Base-by-base conservation (phyloP, 1,140 invertebrate genomes). In the Lutraria rhynchaena region DNA sequence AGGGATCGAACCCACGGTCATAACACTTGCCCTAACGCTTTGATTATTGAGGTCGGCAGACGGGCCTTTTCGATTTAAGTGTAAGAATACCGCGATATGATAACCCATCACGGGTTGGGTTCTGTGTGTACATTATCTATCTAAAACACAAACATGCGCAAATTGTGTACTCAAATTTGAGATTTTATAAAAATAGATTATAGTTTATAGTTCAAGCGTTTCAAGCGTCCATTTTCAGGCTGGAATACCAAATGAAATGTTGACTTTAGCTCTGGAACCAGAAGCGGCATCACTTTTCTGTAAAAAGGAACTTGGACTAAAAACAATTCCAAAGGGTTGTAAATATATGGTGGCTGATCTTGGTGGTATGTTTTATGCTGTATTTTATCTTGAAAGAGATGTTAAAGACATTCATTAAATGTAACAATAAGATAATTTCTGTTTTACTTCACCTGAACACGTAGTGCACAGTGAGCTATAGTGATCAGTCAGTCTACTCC, bases 211-310 rank as follows among this genome's bases (percentile, higher is more conserved):
- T 5, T 67, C 1, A 15, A 22, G 24, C 41, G 17, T 4, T 29
- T 37, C 41, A n/a, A 19, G 13, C 41, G 41, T 35, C n/a, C n/a
- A n/a, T n/a, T 22, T 63, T 67, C 44, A 76, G 74, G 74, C 74
- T 35, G 74, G 74, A 13, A 76, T 76, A n/a, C 44, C 60, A 5
- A 29, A 27, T 37, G 74, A 76, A 7, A 51, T 61, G 37, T 33
- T 76, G 57, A 31, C 57, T 29, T 33, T 76, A n/a, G 58, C 74
- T 1, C 74, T 76, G 3, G 74, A 61, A 76, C 74, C 74, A 31
- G 74, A 76, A 24, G 74, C 60, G 5, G 74, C 74, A 27, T 76
- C 60, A n/a, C 7, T 76, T 11, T 76, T n/a, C 29, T 76, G 74
- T 22, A 53, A 53, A 41, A 37, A 65, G 31, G 33, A 76, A 11